These are phyloP conservation scores for Chaetops frenatus DNA, from an alignment of 2,113 vertebrate genomes.

Conservation along the genomic window DNA sequence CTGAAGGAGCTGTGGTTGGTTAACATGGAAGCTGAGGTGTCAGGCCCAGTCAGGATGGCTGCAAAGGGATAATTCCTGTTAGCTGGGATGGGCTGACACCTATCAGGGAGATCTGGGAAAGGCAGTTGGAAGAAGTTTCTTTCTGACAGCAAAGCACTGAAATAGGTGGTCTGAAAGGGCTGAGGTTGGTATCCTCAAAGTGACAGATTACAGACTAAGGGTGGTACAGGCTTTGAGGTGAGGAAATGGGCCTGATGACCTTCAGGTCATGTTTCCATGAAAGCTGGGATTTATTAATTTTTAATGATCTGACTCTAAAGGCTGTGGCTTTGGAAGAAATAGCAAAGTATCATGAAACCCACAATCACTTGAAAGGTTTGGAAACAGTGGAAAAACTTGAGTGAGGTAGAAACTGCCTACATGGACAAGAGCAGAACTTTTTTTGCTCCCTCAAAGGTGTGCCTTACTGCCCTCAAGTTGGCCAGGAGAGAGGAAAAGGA, in stretches of 20 bases:
- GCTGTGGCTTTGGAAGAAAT: not conserved
- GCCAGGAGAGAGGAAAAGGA: not conserved
- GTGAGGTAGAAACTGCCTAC: not conserved
- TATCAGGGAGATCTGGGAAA: not conserved
- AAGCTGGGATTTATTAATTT: not conserved
- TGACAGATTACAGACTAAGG: not conserved
- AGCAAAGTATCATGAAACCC: not conserved
- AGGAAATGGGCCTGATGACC: not conserved
- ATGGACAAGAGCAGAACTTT: not conserved
- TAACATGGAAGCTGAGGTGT: not conserved
- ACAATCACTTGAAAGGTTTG: not conserved
- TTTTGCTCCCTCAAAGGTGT: not conserved
- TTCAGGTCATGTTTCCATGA: not conserved
- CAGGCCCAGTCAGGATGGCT: not conserved
- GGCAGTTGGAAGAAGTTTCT: not conserved
- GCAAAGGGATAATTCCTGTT: not conserved
- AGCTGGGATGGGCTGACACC: rapidly evolving
- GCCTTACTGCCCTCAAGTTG: not conserved
- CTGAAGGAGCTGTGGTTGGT: not conserved
- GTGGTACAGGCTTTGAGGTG: not conserved
- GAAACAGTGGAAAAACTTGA: not conserved
- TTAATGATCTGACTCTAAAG: not conserved
- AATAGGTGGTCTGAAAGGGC: not conserved
- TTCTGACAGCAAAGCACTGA: not conserved
- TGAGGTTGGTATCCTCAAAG: not conserved